Percentiles rank a stretch among this genome's conserved stretches.
Conservation (phyloP, 2,797 vertebrate genomes). For the Odontamblyopus lacepedii region DNA sequence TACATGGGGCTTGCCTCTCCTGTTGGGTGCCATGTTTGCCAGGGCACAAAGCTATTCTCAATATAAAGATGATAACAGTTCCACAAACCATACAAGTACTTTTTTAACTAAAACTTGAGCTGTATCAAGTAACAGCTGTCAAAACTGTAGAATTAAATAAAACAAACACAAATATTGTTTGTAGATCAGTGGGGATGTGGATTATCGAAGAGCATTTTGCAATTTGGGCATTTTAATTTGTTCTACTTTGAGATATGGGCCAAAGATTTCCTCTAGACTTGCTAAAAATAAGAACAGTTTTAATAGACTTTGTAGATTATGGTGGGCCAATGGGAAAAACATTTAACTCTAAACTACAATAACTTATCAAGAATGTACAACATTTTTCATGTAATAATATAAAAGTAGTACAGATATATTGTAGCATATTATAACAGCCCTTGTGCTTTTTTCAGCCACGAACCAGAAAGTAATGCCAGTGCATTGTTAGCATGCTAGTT, state of each 20-base stretch:
- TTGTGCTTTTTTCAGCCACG: too few species aligned
- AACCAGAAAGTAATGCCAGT: too few species aligned
- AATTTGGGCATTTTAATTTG: neutral
- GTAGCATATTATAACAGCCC: too few species aligned
- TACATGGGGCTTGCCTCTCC: conserved; percentile 6
- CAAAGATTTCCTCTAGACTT: neutral
- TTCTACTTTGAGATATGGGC: neutral
- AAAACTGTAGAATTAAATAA: neutral
- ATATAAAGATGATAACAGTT: conserved; percentile 15
- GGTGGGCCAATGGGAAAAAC: too few species aligned
- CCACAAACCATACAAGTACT: neutral
- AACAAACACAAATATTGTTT: neutral
- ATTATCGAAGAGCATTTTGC: neutral
- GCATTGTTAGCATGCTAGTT: too few species aligned
- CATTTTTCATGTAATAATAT: too few species aligned
- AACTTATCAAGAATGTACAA: too few species aligned
- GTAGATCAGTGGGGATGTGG: neutral
- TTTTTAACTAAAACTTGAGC: neutral
- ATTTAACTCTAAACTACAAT: too few species aligned
- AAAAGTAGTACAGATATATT: too few species aligned
- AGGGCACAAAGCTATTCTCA: conserved; percentile 28
- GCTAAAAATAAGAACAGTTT: neutral
- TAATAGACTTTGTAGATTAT: too few species aligned
- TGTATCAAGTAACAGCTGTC: neutral
- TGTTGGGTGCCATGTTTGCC: conserved; percentile 23